A percentile compares a stretch with the other conserved stretches of the same genome.
These are phyloP conservation scores for Ptychochromis oligacanthus DNA, from an alignment of 2,113 vertebrate species.

Conservation along the genomic window DNA sequence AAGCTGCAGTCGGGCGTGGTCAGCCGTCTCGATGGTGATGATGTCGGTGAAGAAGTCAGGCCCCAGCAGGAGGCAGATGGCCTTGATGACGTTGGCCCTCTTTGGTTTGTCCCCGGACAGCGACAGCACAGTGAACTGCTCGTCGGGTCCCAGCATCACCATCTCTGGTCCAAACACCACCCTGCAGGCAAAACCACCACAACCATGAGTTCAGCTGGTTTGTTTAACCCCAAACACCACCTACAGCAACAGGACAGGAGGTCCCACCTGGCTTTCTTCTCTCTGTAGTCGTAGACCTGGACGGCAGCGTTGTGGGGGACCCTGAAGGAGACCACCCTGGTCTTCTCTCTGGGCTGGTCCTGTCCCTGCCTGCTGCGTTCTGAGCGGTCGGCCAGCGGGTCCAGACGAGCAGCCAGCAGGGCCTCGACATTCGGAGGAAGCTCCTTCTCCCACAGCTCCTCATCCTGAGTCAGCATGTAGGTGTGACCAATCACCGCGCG, in stretches of 20 bases:
- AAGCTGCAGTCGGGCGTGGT: slow-evolving; percentile 91
- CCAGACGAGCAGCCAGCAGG: slow-evolving; percentile 76
- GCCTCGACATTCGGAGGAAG: slow-evolving; percentile 85
- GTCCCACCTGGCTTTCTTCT: slow-evolving; percentile 85
- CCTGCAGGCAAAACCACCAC: slow-evolving; percentile 59
- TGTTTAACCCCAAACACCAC: accelerated
- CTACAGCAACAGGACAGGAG: accelerated
- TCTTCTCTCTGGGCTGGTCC: slow-evolving; percentile 71
- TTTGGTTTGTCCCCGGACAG: slow-evolving; percentile 90
- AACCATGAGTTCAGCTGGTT: not conserved
- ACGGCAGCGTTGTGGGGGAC: slow-evolving; percentile 89
- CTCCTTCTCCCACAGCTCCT: slow-evolving; percentile 90
- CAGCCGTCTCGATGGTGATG: slow-evolving; percentile 90
- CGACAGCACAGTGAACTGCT: slow-evolving; percentile 90
- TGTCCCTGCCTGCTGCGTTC: accelerated
- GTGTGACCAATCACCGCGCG: slow-evolving; percentile 87
- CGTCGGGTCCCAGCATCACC: slow-evolving; percentile 89
- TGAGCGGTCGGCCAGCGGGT: slow-evolving; percentile 80
- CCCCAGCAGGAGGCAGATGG: slow-evolving; percentile 88
- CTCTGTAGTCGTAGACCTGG: slow-evolving; percentile 92
- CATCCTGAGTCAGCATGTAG: slow-evolving; percentile 90
- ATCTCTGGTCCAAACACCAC: slow-evolving; percentile 91
- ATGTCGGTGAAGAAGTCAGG: slow-evolving; percentile 92
- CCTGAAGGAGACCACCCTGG: slow-evolving; percentile 83
- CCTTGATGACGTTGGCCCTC: slow-evolving; percentile 84